Evolutionary conservation across 1,140 invertebrate species (phyloP).

Genomic region (Brachionus rubens): DNA sequence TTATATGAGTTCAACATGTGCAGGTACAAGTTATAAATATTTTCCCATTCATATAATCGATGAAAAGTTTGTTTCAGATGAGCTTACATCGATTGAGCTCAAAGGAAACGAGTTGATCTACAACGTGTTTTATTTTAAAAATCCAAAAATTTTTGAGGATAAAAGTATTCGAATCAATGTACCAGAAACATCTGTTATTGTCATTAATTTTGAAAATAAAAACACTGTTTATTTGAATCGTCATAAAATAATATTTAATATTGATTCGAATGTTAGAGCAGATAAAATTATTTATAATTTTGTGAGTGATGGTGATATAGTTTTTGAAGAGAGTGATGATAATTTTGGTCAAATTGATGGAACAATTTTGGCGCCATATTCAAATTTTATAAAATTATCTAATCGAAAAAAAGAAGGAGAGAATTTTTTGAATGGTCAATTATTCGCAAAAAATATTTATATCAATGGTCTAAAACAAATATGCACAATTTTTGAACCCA

Average conservation of each 20-base stretch:
- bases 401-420: neutral
- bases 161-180: neutral
- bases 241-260: neutral
- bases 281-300: slow-evolving; percentile 1
- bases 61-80: neutral
- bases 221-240: neutral
- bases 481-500: neutral
- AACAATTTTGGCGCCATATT: neutral
- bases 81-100: neutral
- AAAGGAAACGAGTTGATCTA: neutral
- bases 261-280: neutral
- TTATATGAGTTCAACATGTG: neutral
- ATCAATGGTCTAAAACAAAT: neutral
- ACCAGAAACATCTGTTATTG: neutral
- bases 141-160: neutral
- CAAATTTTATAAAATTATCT: neutral
- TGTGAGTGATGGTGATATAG: neutral
- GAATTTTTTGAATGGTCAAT: neutral
- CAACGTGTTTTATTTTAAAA: slow-evolving; percentile 23
- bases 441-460: slow-evolving; percentile 12
- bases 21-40: neutral
- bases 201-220: slow-evolving; percentile 17
- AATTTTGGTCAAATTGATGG: neutral
- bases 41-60: neutral
- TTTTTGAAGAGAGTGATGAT: neutral